Evolutionary conservation across 2,113 vertebrate species (phyloP).

Genomic region (Sylvietta virens): DNA sequence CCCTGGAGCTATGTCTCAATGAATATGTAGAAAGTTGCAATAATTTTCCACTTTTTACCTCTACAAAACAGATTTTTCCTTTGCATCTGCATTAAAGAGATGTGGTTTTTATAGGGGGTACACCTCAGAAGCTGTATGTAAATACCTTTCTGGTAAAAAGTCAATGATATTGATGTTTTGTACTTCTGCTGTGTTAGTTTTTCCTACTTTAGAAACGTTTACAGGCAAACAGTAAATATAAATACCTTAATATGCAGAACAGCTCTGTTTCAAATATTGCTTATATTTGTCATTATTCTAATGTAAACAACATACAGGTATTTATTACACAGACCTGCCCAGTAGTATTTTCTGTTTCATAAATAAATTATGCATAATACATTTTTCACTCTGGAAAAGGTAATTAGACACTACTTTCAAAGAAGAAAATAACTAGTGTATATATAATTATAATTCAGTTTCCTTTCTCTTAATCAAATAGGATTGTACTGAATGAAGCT

Average conservation of each 20-base stretch:
- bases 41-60: background rate
- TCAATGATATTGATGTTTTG: background rate
- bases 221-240: background rate
- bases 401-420: background rate
- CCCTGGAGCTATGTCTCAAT: background rate
- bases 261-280: background rate
- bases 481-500: background rate
- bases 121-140: background rate
- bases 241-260: background rate
- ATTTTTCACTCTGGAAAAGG: background rate
- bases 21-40: background rate
- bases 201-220: background rate
- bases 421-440: background rate
- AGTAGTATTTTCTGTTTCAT: background rate
- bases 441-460: background rate
- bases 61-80: background rate
- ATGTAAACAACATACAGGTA: background rate
- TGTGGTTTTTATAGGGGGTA: background rate
- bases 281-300: background rate
- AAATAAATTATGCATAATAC: background rate
- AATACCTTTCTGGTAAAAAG: background rate
- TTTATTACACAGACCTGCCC: background rate
- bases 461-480: background rate
- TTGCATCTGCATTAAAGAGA: background rate
- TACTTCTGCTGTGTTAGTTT: background rate